Evolutionary conservation across 2,888 invertebrate genomes (phyloP).

Genomic region (Hoplodrina ambigua): DNA sequence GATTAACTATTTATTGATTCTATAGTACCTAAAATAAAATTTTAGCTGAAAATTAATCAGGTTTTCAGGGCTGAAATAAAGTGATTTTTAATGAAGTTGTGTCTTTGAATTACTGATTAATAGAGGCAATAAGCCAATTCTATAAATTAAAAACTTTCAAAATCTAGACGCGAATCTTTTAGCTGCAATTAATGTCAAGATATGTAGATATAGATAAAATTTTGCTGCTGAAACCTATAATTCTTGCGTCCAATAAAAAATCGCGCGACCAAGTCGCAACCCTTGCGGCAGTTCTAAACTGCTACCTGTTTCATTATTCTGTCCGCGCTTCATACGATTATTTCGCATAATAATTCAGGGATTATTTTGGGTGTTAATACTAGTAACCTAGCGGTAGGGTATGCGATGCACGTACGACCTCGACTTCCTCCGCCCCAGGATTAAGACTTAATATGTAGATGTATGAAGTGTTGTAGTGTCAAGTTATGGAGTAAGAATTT

Average conservation of each 20-base stretch:
- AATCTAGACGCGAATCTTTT: too few relatives aligned
- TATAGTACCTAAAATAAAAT: too few relatives aligned
- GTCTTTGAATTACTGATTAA: too few relatives aligned
- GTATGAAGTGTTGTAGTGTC: slow-evolving; percentile 54
- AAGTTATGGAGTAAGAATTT: slow-evolving; percentile 48
- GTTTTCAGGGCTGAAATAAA: too few relatives aligned
- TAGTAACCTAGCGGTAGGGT: slow-evolving; percentile 43
- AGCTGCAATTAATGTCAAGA: too few relatives aligned
- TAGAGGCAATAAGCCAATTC: too few relatives aligned
- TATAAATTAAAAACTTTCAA: too few relatives aligned
- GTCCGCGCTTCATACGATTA: slow-evolving; percentile 47
- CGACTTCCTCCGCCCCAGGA: slow-evolving; percentile 51
- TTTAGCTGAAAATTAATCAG: too few relatives aligned
- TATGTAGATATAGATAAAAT: too few relatives aligned
- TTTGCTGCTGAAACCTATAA: too few relatives aligned
- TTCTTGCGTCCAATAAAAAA: background rate
- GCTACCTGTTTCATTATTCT: slow-evolving; percentile 53
- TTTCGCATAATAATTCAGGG: slow-evolving; percentile 62
- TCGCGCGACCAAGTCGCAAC: slow-evolving; percentile 25
- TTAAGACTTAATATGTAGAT: slow-evolving; percentile 53
- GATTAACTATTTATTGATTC: too few relatives aligned
- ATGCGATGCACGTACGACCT: slow-evolving; percentile 59
- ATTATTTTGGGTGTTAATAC: slow-evolving; percentile 55
- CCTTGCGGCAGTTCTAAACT: background rate
- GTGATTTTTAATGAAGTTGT: too few relatives aligned